These are phyloP conservation scores for Ornithoptera alexandrae DNA, from an alignment of 2,888 invertebrate genomes.

Conservation along the genomic window DNA sequence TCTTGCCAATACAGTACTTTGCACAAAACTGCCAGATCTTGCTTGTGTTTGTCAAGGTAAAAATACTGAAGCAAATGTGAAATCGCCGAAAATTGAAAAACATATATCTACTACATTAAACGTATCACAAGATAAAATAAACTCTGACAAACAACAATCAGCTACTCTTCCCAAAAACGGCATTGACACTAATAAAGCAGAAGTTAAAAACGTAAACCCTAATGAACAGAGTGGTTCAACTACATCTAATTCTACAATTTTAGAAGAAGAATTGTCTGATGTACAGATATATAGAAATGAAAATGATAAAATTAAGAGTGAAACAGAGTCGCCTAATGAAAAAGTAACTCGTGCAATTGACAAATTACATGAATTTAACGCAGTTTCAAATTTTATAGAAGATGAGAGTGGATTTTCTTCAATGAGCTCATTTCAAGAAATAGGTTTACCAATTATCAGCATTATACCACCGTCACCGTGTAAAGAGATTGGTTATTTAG, in stretches of 20 bases:
- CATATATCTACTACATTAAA: conserved; percentile 41
- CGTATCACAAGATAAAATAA: conserved; percentile 44
- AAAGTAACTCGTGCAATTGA: conserved; percentile 43
- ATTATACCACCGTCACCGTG: conserved; percentile 73
- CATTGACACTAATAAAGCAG: conserved; percentile 44
- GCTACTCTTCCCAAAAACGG: conserved; percentile 47
- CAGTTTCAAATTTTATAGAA: conserved; percentile 75
- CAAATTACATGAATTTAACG: conserved; percentile 57
- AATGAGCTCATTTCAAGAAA: conserved; percentile 91
- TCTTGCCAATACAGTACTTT: conserved; percentile 74
- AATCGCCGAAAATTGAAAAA: conserved; percentile 33
- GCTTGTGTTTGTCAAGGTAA: conserved; percentile 52
- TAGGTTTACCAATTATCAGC: conserved; percentile 83
- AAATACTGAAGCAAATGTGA: conserved; percentile 27
- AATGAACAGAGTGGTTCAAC: conserved; percentile 49
- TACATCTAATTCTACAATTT: conserved; percentile 46
- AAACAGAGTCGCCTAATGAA: conserved; percentile 35
- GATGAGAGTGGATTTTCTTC: conserved; percentile 93
- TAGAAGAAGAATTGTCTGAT: conserved; percentile 51
- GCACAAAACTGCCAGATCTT: conserved; percentile 71
- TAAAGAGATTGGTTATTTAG: conserved; percentile 62
- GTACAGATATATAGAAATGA: conserved; percentile 48
- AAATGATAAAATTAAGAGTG: conserved; percentile 34
- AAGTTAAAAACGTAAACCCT: conserved; percentile 43
- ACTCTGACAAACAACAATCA: conserved; percentile 48